Evolutionary conservation across 1,140 invertebrate species (phyloP), one percentile per base, ranked within the genome.

Genomic region (Drosophila kepulauana): DNA sequence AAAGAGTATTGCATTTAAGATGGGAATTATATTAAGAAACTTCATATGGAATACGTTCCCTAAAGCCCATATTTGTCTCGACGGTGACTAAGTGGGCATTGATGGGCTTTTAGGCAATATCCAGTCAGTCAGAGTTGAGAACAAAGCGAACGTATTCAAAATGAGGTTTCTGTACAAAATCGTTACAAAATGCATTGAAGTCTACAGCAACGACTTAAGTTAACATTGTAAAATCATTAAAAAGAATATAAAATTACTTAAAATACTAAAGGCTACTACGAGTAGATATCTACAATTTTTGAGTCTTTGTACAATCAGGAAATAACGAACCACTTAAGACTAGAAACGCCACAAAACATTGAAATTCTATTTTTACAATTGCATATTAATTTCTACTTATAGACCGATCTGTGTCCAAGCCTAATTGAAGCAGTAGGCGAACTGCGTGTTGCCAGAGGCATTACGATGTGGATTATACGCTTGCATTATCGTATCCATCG

Each of bases 401-500:
- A 16, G 15, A 43, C 3, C 10, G 8, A 5, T 25, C 13, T 7
- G 7, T 25, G 10, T 35, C 11, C 6, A 16, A 2, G 16, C 28
- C 51, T 72, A 91, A 51, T 91, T 91, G 43, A 91, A 91, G 35
- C 88, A 91, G 69, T 85, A 91, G 58, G 84, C 88, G 43, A 91
- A 91, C 65, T 91, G 88, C 5, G 81, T 68, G 51, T 85, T 91
- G 61, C 79, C 79, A 46, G 69, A 62, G 28, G 71, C 61, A 64
- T 91, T 91, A 80, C 88, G 88, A 91, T 91, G 88, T 16, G 89
- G 78, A 85, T 89, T 89, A 88, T 91, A 91, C 88, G 88, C 88
- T 91, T 91, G 88, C 88, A 91, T 91, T 91, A 91, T 85, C 88
- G 88, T 91, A 91, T 91, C 88, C 88, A 91, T 91, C 88, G 88